Evolutionary conservation across 2,113 vertebrate species (phyloP).

Genomic region (Stigmatopora argus): DNA sequence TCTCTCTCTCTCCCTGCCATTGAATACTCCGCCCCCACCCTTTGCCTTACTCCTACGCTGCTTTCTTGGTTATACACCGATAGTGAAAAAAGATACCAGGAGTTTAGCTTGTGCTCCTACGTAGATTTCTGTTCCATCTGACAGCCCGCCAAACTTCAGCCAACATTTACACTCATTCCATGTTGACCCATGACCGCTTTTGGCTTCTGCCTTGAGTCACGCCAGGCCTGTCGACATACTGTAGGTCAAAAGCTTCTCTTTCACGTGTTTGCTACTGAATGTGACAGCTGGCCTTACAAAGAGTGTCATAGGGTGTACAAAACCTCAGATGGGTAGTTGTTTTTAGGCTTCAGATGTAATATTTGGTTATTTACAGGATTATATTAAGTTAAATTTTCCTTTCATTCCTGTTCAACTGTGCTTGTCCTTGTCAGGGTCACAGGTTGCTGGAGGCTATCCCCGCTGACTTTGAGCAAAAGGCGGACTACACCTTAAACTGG

Average conservation of each 20-base stretch:
- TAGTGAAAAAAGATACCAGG: conserved; percentile 59
- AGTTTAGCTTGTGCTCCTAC: conserved; percentile 28
- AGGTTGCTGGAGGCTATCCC: too few relatives aligned
- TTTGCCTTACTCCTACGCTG: conserved; percentile 7
- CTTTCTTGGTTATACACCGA: conserved; percentile 62
- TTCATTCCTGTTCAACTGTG: too few relatives aligned
- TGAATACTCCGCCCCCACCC: neutral
- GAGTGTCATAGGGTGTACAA: neutral
- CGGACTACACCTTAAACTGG: too few relatives aligned
- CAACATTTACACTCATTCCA: conserved; percentile 38
- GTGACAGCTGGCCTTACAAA: neutral
- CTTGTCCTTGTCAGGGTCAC: too few relatives aligned
- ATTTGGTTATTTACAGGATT: neutral
- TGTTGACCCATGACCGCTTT: conserved; percentile 56
- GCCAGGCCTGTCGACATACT: conserved; percentile 4
- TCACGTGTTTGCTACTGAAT: neutral
- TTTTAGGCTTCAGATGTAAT: neutral
- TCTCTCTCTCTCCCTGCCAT: neutral
- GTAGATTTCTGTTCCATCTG: conserved; percentile 56
- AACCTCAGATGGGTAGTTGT: neutral
- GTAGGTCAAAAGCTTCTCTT: conserved; percentile 12
- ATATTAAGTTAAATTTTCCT: neutral
- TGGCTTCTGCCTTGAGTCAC: conserved; percentile 18
- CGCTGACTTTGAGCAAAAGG: too few relatives aligned
- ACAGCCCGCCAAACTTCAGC: conserved; percentile 43